phyloP scores from a whole-genome alignment of 2,888 invertebrate species.

The Campoletis raptor region DNA sequence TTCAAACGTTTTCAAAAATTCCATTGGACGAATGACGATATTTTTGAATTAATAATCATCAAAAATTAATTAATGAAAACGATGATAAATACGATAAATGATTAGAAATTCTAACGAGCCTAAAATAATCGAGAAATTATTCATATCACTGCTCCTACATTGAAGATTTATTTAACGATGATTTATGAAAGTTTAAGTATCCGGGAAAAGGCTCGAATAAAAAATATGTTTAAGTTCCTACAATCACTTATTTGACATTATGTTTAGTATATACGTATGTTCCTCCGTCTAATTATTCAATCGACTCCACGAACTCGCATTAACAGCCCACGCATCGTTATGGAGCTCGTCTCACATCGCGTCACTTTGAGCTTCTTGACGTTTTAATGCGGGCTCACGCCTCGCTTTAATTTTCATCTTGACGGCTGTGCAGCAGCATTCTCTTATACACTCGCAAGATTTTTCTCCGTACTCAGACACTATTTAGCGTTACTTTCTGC shows the following conservation, averaged over 20 bases:
- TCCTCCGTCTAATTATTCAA: conserved; percentile 77
- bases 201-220: conserved; percentile 30
- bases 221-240: conserved; percentile 10
- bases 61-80: neutral
- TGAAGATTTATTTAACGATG: neutral
- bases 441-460: conserved; percentile 18
- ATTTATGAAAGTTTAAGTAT: conserved; percentile 3
- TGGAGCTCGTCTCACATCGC: conserved; percentile 58
- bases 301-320: conserved; percentile 74
- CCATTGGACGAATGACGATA: neutral
- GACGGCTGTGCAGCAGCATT: conserved; percentile 49
- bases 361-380: conserved; percentile 66
- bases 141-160: neutral
- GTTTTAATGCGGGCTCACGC: conserved; percentile 67
- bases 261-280: conserved; percentile 9
- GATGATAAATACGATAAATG: neutral
- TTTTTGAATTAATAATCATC: neutral
- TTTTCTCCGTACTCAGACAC: neutral
- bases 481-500: neutral
- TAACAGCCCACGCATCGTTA: conserved; percentile 79
- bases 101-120: neutral
- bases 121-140: conserved; percentile 6
- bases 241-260: conserved; percentile 29
- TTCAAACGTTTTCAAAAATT: neutral
- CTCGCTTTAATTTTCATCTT: conserved; percentile 74